Evolutionary conservation across 2,113 vertebrate genomes (phyloP).

Genomic region (Nipponia nippon): DNA sequence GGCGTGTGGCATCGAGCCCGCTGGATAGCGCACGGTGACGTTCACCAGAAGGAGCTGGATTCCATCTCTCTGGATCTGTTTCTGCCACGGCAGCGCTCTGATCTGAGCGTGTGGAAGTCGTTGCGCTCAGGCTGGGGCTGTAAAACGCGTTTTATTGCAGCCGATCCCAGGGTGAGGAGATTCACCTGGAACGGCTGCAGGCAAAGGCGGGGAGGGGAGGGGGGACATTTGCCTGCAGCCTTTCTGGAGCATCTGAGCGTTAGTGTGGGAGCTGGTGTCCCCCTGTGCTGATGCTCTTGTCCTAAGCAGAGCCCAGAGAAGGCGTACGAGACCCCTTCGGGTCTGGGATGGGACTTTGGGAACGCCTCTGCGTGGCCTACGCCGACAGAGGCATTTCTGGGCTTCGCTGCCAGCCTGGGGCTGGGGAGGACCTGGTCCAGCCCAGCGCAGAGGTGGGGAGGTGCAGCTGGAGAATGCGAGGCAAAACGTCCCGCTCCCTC

Average conservation of each 20-base stretch:
- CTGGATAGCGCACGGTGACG: neutral
- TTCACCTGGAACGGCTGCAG: neutral
- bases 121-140: neutral
- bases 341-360: neutral
- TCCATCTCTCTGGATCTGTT: neutral
- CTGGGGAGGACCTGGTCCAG: neutral
- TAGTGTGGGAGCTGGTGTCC: neutral
- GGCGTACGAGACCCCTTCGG: neutral
- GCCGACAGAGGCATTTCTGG: neutral
- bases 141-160: neutral
- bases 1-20: neutral
- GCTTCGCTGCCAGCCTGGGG: neutral
- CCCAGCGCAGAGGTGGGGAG: neutral
- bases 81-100: neutral
- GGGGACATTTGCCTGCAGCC: neutral
- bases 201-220: neutral
- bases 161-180: neutral
- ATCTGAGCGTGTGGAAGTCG: neutral
- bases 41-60: conserved; percentile 29
- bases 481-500: fast-evolving
- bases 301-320: neutral
- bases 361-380: neutral
- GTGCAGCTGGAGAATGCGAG: neutral
- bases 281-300: neutral
- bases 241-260: neutral